Evolutionary conservation across 2,113 vertebrate species (phyloP).

Genomic region (Gasterosteus aculeatus): DNA sequence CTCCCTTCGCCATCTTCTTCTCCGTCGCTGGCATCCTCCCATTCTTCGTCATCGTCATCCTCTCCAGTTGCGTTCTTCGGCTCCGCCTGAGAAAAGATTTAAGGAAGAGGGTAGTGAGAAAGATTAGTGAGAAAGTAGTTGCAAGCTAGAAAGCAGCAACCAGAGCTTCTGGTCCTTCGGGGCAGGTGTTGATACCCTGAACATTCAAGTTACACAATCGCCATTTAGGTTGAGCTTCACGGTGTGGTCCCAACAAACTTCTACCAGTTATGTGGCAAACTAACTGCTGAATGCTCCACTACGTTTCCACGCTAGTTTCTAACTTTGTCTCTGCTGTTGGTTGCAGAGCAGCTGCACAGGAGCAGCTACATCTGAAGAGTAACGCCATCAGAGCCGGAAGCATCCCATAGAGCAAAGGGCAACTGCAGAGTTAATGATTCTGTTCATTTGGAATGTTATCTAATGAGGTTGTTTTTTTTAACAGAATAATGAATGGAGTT

Average conservation of each 20-base stretch:
- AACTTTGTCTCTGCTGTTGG: not conserved
- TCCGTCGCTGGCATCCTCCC: constrained; percentile 68
- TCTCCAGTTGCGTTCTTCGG: constrained; percentile 49
- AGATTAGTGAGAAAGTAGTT: not conserved
- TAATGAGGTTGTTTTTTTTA: not conserved
- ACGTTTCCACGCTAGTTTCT: not conserved
- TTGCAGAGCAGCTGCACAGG: not conserved
- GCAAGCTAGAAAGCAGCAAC: not conserved
- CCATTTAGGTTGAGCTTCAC: not conserved
- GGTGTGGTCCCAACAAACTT: not conserved
- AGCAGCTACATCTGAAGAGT: too few species aligned
- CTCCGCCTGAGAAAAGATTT: constrained; percentile 42
- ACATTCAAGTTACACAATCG: not conserved
- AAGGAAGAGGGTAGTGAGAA: not conserved
- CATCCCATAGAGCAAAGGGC: not conserved
- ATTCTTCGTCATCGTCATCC: constrained; percentile 68
- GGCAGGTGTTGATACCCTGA: not conserved
- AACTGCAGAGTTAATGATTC: not conserved
- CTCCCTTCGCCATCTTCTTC: constrained; percentile 30
- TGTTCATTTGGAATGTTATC: not conserved
- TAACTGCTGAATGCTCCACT: not conserved
- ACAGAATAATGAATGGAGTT: not conserved
- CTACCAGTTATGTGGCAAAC: not conserved
- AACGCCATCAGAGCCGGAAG: not conserved
- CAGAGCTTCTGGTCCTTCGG: not conserved